phyloP scores from a whole-genome alignment of 2,888 invertebrate species.

The Poecilobothrus nobilitatus region DNA sequence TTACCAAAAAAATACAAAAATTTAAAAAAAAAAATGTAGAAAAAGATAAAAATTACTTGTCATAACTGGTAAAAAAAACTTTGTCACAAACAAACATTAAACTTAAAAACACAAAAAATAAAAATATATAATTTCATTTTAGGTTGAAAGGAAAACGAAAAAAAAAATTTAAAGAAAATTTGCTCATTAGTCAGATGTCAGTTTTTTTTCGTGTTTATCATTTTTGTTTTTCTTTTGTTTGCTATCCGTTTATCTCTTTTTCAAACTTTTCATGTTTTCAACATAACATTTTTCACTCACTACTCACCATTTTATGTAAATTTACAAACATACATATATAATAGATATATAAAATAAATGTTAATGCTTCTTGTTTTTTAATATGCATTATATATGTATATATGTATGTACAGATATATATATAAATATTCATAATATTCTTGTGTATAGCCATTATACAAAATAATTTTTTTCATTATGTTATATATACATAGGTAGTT shows the following conservation, averaged over 20 bases:
- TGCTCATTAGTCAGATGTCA: conserved; percentile 6
- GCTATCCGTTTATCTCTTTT: too few species aligned
- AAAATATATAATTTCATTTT: not conserved
- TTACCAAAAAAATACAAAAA: not conserved
- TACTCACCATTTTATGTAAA: not conserved
- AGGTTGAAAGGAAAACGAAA: not conserved
- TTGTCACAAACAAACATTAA: not conserved
- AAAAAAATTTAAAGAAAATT: not conserved
- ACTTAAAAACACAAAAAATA: not conserved
- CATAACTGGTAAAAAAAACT: not conserved
- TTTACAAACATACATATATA: not conserved
- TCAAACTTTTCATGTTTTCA: not conserved
- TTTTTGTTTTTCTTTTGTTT: too few species aligned
- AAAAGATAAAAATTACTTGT: too few species aligned
- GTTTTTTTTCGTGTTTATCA: not conserved
- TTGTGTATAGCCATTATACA: too few species aligned
- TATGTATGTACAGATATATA: too few species aligned
- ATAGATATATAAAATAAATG: not conserved
- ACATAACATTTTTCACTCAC: not conserved
- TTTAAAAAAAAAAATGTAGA: not conserved
- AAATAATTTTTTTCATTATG: too few species aligned
- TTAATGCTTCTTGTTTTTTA: too few species aligned
- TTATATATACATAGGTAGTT: too few species aligned
- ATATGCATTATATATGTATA: too few species aligned
- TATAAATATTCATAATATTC: too few species aligned